These are phyloP conservation scores for Mythimna impura DNA, from an alignment of 2,888 invertebrate genomes.

Conservation along the genomic window DNA sequence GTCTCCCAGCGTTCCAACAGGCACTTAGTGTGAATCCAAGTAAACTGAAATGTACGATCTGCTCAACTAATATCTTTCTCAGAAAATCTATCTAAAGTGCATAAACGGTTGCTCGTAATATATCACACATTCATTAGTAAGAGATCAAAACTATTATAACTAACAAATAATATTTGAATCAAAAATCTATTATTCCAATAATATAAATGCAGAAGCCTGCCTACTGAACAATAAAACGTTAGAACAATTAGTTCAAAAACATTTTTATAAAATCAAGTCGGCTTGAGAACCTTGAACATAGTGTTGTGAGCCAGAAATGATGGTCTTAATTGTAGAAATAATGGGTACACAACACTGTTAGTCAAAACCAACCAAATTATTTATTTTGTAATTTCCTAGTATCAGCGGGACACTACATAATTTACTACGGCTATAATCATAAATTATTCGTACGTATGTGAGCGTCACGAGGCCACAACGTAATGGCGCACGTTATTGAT, in stretches of 20 bases:
- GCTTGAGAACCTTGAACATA: slow-evolving; percentile 29
- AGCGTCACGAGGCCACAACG: slow-evolving; percentile 68
- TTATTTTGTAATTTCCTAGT: slow-evolving; percentile 50
- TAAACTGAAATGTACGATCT: slow-evolving; percentile 41
- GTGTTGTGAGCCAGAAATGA: slow-evolving; percentile 15
- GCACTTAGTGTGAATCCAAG: slow-evolving; percentile 74
- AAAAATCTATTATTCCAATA: slow-evolving; percentile 6
- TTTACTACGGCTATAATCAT: slow-evolving; percentile 66
- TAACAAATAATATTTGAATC: neutral
- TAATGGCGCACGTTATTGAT: slow-evolving; percentile 70
- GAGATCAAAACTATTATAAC: neutral
- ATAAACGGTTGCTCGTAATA: slow-evolving; percentile 17
- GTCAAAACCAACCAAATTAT: slow-evolving; percentile 42
- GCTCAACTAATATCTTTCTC: slow-evolving; percentile 17
- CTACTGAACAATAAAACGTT: slow-evolving; percentile 31
- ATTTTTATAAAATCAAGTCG: slow-evolving; percentile 48
- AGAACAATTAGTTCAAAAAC: slow-evolving; percentile 35
- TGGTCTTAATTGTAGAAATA: slow-evolving; percentile 29
- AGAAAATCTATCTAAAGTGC: slow-evolving; percentile 19
- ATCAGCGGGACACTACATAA: slow-evolving; percentile 66
- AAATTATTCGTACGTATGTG: slow-evolving; percentile 66
- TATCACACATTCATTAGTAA: slow-evolving; percentile 9
- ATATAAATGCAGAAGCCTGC: slow-evolving; percentile 28
- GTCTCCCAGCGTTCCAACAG: slow-evolving; percentile 66
- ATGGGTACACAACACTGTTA: slow-evolving; percentile 23